Evolutionary conservation across 2,797 vertebrate genomes (phyloP), one percentile per base, ranked within the genome.

Genomic region (Channa striata): DNA sequence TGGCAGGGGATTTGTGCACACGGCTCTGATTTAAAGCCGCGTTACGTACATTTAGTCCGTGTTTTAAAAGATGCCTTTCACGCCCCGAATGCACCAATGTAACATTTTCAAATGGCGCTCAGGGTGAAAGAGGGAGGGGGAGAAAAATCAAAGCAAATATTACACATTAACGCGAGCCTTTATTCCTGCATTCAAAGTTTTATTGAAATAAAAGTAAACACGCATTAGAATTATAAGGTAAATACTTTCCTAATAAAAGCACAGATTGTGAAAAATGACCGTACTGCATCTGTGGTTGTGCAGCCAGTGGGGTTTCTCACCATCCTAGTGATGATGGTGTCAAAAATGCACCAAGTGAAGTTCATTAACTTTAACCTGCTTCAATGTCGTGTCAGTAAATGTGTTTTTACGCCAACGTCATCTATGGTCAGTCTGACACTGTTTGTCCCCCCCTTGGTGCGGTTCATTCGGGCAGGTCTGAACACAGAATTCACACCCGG

Each of bases 1-100:
- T 69, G 64, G 70, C 8, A 14, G 70, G 2, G 63, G 68, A 77
- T 78, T 63, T 81, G 75, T 68, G 76, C 65, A 71, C 50, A 65
- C 17, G 49, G 60, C 49, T 74, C 68, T 73, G 58, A 65, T 76
- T 81, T 67, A 75, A 66, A 73, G 54, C 46, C 46, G 14, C 10
- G 10, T 12, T 58, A 17, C 59, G 9, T 47, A 10, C 12, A 6
- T 56, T 44, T 59, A 21, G 56, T 59, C 47, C 40, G 60, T 23
- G 39, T 51, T 34, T 50, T 14, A 21, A 37, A 50, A 56, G 33
- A 14, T 57, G 43, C 51, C 23, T 49, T 9, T 13, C 34, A 16
- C 10, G 52, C 14, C 10, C 39, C 36, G 43, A 65, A 63, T 46
- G 43, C 30, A 53, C 36, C 19, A 20, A 3, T 46, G 4, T 43